Evolutionary conservation across 2,797 vertebrate species (phyloP).

Genomic region (Myotis planiceps): DNA sequence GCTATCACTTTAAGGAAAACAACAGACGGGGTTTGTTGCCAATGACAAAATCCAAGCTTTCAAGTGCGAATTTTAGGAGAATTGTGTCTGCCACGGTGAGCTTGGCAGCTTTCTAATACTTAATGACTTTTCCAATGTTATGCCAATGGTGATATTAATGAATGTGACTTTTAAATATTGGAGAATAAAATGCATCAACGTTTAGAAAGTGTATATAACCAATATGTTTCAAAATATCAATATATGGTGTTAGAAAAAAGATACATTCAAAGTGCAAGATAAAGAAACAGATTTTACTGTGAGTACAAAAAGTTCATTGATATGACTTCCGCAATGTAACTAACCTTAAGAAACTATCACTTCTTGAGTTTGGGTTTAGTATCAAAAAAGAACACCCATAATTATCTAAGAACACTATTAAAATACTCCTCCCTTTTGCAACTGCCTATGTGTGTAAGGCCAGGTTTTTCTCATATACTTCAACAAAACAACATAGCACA

Average conservation of each 20-base stretch:
- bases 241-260: neutral
- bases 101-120: neutral
- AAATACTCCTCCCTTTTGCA: neutral
- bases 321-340: neutral
- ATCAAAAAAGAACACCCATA: neutral
- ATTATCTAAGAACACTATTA: neutral
- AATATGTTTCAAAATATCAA: neutral
- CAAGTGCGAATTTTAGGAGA: neutral
- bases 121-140: neutral
- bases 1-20: neutral
- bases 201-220: neutral
- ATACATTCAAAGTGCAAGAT: neutral
- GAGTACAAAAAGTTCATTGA: neutral
- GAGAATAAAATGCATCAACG: neutral
- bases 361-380: neutral
- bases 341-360: neutral
- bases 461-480: neutral
- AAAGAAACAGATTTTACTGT: neutral
- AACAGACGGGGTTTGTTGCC: neutral
- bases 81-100: neutral
- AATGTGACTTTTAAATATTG: neutral
- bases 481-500: neutral
- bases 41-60: conserved; percentile 7
- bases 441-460: neutral
- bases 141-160: neutral